Conservation (phyloP, 2,113 vertebrate genomes). For the Passerina amoena region DNA sequence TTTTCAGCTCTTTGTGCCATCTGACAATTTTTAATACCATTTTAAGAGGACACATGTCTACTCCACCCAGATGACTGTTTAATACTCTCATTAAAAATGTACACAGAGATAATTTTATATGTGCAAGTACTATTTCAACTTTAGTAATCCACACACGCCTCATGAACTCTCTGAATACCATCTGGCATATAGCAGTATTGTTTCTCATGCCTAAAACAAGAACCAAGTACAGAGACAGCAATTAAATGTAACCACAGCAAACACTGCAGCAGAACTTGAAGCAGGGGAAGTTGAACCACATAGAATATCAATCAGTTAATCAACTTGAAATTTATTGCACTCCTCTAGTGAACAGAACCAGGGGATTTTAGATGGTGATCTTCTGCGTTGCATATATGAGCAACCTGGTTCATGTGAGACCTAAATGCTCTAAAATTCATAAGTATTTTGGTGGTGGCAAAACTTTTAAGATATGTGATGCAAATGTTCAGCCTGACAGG, state of each 20-base stretch:
- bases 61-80: neutral
- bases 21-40: neutral
- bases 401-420: neutral
- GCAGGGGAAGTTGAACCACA: neutral
- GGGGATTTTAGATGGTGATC: neutral
- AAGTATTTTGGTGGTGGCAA: neutral
- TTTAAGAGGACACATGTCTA: neutral
- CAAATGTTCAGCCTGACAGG: neutral
- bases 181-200: neutral
- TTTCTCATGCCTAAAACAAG: neutral
- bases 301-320: neutral
- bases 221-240: neutral
- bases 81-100: neutral
- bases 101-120: neutral
- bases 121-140: neutral
- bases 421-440: neutral
- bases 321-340: neutral
- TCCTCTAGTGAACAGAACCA: neutral
- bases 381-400: neutral
- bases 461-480: neutral
- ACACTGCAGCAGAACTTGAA: neutral
- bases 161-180: neutral
- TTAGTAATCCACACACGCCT: neutral
- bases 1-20: neutral
- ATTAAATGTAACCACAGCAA: neutral